phyloP scores from a whole-genome alignment of 2,797 vertebrate species.

The Botia almorhae region DNA sequence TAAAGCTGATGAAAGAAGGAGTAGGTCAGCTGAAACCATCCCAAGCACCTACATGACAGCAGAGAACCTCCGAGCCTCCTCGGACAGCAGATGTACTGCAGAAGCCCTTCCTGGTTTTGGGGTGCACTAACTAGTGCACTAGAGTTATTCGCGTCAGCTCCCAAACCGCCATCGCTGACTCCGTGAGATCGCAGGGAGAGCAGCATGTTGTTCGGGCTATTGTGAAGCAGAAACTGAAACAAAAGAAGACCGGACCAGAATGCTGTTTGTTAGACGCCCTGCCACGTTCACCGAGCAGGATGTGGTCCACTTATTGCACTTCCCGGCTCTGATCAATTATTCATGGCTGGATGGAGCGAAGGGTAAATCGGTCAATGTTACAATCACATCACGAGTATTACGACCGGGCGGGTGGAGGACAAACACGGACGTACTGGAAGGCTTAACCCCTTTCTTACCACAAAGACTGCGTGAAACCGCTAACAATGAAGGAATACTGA shows the following conservation, averaged over 20 bases:
- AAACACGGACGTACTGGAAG: conserved; percentile 36
- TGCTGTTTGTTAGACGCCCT: conserved; percentile 22
- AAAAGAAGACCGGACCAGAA: conserved; percentile 9
- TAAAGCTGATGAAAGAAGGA: not conserved
- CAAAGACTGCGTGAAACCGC: not conserved
- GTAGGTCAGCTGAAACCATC: not conserved
- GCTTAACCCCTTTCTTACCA: conserved; percentile 44
- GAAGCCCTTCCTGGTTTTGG: conserved; percentile 62
- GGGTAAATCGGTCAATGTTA: conserved; percentile 65
- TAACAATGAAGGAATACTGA: not conserved
- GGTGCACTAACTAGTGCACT: conserved; percentile 43
- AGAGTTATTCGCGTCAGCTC: conserved; percentile 10
- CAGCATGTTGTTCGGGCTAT: conserved; percentile 63
- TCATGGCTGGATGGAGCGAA: conserved; percentile 66
- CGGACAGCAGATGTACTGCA: conserved; percentile 80
- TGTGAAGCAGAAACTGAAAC: conserved; percentile 22
- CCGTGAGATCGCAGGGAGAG: conserved; percentile 66
- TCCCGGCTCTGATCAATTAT: conserved; percentile 82
- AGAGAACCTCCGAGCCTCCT: conserved; percentile 67
- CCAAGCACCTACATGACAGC: conserved; percentile 75
- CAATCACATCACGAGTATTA: conserved; percentile 45
- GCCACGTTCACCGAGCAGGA: conserved; percentile 35
- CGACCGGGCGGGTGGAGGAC: not conserved
- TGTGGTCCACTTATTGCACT: conserved; percentile 70
- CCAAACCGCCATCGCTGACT: conserved; percentile 55